Percentiles rank a stretch among this genome's conserved stretches.
Evolutionary conservation across 2,113 vertebrate genomes (phyloP).

Genomic region (Raja brachyura): DNA sequence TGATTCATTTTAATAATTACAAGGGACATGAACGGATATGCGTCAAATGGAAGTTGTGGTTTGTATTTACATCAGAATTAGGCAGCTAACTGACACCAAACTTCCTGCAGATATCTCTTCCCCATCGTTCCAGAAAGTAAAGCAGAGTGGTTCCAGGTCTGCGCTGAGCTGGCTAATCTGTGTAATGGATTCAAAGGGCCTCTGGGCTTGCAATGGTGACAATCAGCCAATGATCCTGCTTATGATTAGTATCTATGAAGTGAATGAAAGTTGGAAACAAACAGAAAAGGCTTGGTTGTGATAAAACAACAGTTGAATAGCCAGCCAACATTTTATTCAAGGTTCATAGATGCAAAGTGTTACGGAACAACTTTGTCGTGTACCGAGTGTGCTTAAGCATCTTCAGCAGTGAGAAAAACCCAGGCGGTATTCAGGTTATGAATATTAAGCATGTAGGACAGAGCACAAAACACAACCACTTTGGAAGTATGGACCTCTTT

Average conservation of each 20-base stretch:
- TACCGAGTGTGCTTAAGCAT: not conserved
- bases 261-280: not conserved
- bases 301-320: not conserved
- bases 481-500: not conserved
- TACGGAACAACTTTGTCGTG: not conserved
- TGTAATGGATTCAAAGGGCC: not conserved
- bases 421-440: not conserved
- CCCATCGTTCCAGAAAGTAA: not conserved
- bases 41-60: not conserved
- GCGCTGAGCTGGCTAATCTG: not conserved
- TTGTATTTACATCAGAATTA: conserved; percentile 11
- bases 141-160: not conserved
- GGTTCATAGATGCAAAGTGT: not conserved
- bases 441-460: not conserved
- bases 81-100: not conserved
- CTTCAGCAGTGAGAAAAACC: not conserved
- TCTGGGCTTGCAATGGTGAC: not conserved
- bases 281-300: not conserved
- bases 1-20: not conserved
- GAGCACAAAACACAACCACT: not conserved
- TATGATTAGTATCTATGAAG: not conserved
- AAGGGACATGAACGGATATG: not conserved
- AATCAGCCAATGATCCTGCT: not conserved
- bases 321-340: not conserved
- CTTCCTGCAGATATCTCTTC: not conserved